Base-by-base conservation (phyloP, 1,140 invertebrate genomes). In the Nixonia krombeini region DNA sequence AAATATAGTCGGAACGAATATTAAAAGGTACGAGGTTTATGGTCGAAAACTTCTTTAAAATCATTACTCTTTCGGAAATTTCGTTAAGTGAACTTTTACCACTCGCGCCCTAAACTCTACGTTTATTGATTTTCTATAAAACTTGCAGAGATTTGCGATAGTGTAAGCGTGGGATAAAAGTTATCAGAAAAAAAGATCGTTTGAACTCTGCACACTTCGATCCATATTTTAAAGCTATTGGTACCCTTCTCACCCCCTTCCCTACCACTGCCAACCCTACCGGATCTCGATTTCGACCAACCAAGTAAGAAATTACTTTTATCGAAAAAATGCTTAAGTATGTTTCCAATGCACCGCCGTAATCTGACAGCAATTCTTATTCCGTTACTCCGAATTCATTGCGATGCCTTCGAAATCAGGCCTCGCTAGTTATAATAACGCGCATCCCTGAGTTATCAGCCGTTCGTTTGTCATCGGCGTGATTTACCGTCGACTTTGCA, bases 91-190 rank as follows among this genome's bases (percentile, higher is more conserved):
- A 67, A 67, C 51, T 67, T 67, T 67, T 61, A 56, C 51, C 56
- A 61, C 51, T 52, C 40, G 51, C 26, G 56, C 53, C 62, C 51
- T 62, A 68, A 62, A 63, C 46, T 57, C 52, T 28, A 57, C 40
- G 51, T 38, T 69, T 58, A 69, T 69, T 69, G 65, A 63, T 69
- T 69, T 58, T 69, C 65, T 58, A 62, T 69, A 69, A 63, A 69
- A 69, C 47, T 69, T 69, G 58, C 58, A 42, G 58, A 69, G 65
- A 69, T 69, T 58, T 62, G 65, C 53, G 65, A 62, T 69, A 62
- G 63, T 63, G 58, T 69, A 62, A 69, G 53, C 58, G 65, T 57
- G 31, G 49, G 65, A 69, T 69, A 69, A 69, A 69, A 69, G 65
- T 62, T 69, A 63, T 58, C 58, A 58, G 65, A 62, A 68, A 68